Base-by-base conservation (phyloP, 2,888 invertebrate species). In the Drosophila rubida region DNA sequence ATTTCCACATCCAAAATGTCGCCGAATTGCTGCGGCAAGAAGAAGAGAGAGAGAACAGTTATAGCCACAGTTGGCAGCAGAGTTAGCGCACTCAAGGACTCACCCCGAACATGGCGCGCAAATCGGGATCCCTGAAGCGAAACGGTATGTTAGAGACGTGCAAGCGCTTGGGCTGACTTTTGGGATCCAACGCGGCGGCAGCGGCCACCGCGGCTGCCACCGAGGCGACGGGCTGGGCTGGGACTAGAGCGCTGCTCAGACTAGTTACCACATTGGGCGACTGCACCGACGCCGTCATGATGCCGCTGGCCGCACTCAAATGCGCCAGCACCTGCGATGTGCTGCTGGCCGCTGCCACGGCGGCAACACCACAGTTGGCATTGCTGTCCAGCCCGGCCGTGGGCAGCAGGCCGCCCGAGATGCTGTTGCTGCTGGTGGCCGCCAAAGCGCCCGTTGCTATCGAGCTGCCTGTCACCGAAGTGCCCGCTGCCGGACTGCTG, bases 91-190 rank as follows among this genome's bases (percentile, higher is more conserved):
- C n/a, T n/a, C n/a, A n/a, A n/a, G 7, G 14, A 95, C 97, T 95
- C 94, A 99, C 99, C 94, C 98, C 98, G 93, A 99, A 98, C 96
- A 99, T 97, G 89, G 97, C 97, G 93, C 98, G 95, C 82, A 99
- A 95, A 93, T 99, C 99, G 75, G 98, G 98, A 94, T 99, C 99
- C 93, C 99, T 95, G 94, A 99, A 99, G 92, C 99, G 95, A 94
- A 99, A 99, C 90, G 99, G 99, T 94, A 99, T 99, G 94, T 99
- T 99, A 91, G 98, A 99, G 91, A 99, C 99, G 93, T 99, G 99
- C 88, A 99, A 95, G 91, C 99, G 94, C 93, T 99, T 99, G 87
- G 97, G 98, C 92, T 97, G 97, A 89, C 89, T 92, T 86, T 92
- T 94, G 93, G 92, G 90, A 88, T 95, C 94, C 88, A 94, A 91